A percentile compares a stretch with the other conserved stretches of the same genome.
phyloP scores from a whole-genome alignment of 2,888 invertebrate species.

The Chrysolina americana region DNA sequence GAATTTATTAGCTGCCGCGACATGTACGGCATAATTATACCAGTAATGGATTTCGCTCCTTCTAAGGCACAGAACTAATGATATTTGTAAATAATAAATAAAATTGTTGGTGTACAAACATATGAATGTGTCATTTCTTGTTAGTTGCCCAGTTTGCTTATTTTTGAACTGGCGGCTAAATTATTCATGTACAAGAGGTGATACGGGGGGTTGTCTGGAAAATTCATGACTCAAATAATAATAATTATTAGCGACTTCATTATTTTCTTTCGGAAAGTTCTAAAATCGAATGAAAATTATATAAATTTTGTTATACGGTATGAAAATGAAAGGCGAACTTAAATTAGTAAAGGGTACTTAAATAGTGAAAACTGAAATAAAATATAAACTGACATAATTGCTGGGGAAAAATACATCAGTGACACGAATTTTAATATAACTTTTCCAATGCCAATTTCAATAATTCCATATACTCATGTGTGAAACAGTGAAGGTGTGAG shows the following conservation, averaged over 20 bases:
- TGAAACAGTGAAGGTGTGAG: too few species aligned
- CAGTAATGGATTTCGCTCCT: slow-evolving; percentile 27
- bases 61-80: slow-evolving; percentile 14
- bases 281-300: background rate
- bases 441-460: too few species aligned
- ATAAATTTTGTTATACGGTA: too few species aligned
- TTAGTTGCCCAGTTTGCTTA: background rate
- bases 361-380: too few species aligned
- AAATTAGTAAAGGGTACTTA: too few species aligned
- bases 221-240: background rate
- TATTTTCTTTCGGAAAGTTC: background rate
- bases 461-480: too few species aligned
- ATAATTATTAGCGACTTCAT: too few species aligned
- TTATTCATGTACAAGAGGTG: background rate
- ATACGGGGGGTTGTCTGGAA: background rate
- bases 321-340: too few species aligned
- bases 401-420: too few species aligned
- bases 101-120: slow-evolving; percentile 18
- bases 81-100: slow-evolving; percentile 28
- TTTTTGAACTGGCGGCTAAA: background rate
- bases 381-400: too few species aligned
- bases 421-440: too few species aligned
- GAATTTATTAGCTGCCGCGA: slow-evolving; percentile 4
- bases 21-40: slow-evolving; percentile 14
- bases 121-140: slow-evolving; percentile 18